These are phyloP conservation scores for Pterostichus madidus DNA, from an alignment of 2,888 invertebrate genomes.

Conservation along the genomic window DNA sequence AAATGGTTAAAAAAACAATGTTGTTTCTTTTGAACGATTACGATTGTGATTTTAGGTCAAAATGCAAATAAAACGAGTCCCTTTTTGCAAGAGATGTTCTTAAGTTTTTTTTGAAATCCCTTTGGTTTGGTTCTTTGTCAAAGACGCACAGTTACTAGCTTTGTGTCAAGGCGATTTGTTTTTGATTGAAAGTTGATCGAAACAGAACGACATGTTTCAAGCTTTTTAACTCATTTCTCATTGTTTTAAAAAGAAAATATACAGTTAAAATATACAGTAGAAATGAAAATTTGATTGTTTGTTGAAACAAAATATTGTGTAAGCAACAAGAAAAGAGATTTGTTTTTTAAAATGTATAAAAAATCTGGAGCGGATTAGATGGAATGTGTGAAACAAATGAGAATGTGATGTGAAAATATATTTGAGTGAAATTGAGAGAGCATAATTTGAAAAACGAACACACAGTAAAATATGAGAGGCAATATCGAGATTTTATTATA, in stretches of 20 bases:
- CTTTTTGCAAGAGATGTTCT: background rate
- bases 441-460: background rate
- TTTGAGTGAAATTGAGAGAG: slow-evolving; percentile 36
- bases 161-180: slow-evolving; percentile 27
- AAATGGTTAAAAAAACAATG: background rate
- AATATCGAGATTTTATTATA: slow-evolving; percentile 31
- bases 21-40: slow-evolving; percentile 5
- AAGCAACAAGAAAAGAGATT: background rate
- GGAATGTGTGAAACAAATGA: slow-evolving; percentile 23
- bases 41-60: slow-evolving; percentile 18
- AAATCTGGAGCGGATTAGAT: slow-evolving; percentile 4
- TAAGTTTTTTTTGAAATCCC: slow-evolving; percentile 6
- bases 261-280: background rate
- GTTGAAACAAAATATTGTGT: no score
- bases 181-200: slow-evolving; percentile 32
- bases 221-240: slow-evolving; percentile 11
- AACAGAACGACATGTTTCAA: slow-evolving; percentile 20
- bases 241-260: background rate
- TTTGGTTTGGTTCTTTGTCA: slow-evolving; percentile 28
- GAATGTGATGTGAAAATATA: slow-evolving; percentile 27
- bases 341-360: background rate
- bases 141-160: slow-evolving; percentile 37
- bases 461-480: slow-evolving; percentile 24
- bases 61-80: slow-evolving; percentile 21
- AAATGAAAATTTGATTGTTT: no score